These are phyloP conservation scores for Pristiophorus japonicus DNA, from an alignment of 2,113 vertebrate species.

Conservation along the genomic window DNA sequence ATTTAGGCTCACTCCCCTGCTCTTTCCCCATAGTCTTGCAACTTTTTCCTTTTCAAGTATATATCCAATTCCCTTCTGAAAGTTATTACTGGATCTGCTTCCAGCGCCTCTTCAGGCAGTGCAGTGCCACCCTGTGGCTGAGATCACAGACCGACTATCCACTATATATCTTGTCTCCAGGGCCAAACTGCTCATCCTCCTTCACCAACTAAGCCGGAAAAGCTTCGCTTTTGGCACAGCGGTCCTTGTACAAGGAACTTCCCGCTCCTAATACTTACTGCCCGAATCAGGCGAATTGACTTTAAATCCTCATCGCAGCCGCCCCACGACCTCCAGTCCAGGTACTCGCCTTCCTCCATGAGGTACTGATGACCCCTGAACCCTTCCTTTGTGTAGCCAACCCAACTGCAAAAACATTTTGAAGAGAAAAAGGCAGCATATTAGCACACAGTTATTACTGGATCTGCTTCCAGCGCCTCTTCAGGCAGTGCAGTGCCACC, in stretches of 20 bases:
- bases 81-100: neutral
- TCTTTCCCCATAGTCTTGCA: neutral
- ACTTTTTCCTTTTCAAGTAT: neutral
- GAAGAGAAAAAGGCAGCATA: neutral
- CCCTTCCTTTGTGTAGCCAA: constrained; percentile 85
- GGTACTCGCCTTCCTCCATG: constrained; percentile 90
- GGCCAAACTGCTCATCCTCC: neutral
- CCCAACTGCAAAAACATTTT: constrained; percentile 66
- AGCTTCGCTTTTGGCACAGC: neutral
- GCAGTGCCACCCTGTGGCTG: neutral
- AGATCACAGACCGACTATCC: neutral
- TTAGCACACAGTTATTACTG: too few species aligned
- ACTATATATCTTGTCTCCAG: neutral
- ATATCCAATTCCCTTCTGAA: neutral
- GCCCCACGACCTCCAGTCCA: constrained; percentile 84
- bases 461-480: too few species aligned
- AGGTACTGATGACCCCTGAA: constrained; percentile 91
- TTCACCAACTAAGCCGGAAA: neutral
- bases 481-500: too few species aligned
- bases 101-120: neutral
- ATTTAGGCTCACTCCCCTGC: neutral
- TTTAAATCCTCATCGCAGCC: constrained; percentile 67
- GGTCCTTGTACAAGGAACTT: neutral
- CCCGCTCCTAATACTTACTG: constrained; percentile 60
- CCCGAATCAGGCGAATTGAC: constrained; percentile 75